Conservation (phyloP, 2,113 vertebrate genomes). For the Ptyas mucosa region DNA sequence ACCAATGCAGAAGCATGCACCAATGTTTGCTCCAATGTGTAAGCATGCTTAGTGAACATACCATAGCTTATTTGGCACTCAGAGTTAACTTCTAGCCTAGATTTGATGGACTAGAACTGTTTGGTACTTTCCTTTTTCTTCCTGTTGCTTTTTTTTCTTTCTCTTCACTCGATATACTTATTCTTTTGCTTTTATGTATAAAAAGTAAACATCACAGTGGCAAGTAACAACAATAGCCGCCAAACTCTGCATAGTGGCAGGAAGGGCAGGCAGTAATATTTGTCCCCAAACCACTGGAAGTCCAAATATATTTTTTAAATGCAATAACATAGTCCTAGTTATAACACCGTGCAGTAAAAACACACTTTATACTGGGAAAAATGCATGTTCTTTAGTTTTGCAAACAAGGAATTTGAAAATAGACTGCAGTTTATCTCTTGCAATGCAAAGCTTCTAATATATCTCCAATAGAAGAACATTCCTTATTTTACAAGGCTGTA, state of each 20-base stretch:
- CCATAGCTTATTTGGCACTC: neutral
- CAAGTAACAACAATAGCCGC: neutral
- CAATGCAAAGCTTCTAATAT: rapidly evolving
- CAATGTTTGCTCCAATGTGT: neutral
- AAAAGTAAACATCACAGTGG: neutral
- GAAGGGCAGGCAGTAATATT: neutral
- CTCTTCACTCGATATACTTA: neutral
- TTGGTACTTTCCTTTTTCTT: neutral
- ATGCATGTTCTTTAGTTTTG: rapidly evolving
- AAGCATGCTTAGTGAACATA: neutral
- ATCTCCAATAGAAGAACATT: neutral
- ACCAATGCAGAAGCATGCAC: neutral
- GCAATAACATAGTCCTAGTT: neutral
- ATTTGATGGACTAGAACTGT: neutral
- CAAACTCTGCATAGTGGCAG: neutral
- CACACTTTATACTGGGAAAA: neutral
- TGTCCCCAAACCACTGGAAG: neutral
- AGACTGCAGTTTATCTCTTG: neutral
- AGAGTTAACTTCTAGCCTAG: neutral
- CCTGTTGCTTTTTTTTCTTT: neutral
- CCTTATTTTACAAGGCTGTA: neutral
- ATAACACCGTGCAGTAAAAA: neutral
- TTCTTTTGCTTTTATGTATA: neutral
- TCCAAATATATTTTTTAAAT: neutral
- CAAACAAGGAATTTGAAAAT: rapidly evolving